Conservation (phyloP, 1,140 invertebrate genomes). For the Chironomus striatipennis region DNA sequence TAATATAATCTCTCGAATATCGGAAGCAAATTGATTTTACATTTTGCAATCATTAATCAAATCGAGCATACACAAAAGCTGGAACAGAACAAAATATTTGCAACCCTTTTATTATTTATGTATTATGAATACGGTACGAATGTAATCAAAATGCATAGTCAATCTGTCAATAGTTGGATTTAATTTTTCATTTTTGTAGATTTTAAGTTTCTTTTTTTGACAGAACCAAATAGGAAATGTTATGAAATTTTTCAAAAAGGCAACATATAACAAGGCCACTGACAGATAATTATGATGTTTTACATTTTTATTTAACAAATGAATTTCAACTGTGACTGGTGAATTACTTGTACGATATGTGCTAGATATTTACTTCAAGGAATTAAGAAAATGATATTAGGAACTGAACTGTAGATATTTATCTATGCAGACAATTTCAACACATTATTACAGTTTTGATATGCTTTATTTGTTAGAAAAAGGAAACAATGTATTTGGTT, state of each 20-base stretch:
- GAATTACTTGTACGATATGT: no score
- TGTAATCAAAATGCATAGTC: no score
- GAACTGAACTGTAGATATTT: background rate
- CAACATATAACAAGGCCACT: background rate
- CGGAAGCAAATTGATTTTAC: slow-evolving; percentile 7
- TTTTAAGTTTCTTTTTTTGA: background rate
- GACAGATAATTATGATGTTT: slow-evolving; percentile 1
- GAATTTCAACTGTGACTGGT: no score
- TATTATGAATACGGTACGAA: no score
- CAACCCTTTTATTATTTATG: no score
- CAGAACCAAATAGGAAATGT: background rate
- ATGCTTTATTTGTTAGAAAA: no score
- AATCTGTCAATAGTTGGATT: no score
- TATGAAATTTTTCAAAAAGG: background rate
- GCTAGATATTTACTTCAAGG: no score
- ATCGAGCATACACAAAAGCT: background rate
- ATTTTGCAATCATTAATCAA: slow-evolving; percentile 9
- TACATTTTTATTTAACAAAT: slow-evolving; percentile 9
- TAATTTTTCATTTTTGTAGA: no score
- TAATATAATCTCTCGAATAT: background rate
- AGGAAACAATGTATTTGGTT: no score
- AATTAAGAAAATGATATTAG: background rate
- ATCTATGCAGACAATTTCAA: background rate
- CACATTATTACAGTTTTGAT: background rate
- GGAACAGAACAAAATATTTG: no score